Evolutionary conservation across 2,797 vertebrate species (phyloP).

Genomic region (Melanotaenia nigrans): DNA sequence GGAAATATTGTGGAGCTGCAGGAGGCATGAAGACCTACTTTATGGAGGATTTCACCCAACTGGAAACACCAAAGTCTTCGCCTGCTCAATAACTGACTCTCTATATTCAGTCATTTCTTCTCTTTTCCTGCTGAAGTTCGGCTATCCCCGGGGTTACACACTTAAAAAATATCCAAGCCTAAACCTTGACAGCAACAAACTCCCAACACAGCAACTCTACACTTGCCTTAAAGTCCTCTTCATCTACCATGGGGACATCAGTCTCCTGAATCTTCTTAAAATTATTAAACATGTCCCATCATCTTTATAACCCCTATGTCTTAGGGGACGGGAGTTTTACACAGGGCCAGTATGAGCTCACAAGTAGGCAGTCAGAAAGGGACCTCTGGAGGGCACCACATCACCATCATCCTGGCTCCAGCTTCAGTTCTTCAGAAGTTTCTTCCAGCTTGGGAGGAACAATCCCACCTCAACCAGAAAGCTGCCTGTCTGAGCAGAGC

Average conservation of each 20-base stretch:
- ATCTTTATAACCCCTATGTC: conserved; percentile 84
- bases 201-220: conserved; percentile 13
- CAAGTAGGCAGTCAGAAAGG: conserved; percentile 14
- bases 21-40: conserved; percentile 15
- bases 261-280: conserved; percentile 81
- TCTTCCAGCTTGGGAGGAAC: conserved; percentile 42
- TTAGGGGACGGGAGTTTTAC: conserved; percentile 49
- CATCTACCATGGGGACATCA: conserved; percentile 50
- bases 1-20: conserved; percentile 20
- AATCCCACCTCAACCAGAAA: conserved; percentile 56
- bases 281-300: conserved; percentile 81
- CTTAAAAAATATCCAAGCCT: background rate
- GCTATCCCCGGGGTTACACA: background rate
- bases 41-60: conserved; percentile 23
- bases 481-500: conserved; percentile 73
- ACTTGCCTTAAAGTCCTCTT: conserved; percentile 17
- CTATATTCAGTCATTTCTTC: conserved; percentile 49
- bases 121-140: conserved; percentile 21
- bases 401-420: conserved; percentile 55
- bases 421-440: conserved; percentile 44
- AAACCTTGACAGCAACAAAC: conserved; percentile 17
- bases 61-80: conserved; percentile 21
- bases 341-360: conserved; percentile 41
- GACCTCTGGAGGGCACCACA: conserved; percentile 22
- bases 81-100: conserved; percentile 37